These are phyloP conservation scores for Drepana arcuata DNA, from an alignment of 1,140 invertebrate genomes.

Conservation along the genomic window DNA sequence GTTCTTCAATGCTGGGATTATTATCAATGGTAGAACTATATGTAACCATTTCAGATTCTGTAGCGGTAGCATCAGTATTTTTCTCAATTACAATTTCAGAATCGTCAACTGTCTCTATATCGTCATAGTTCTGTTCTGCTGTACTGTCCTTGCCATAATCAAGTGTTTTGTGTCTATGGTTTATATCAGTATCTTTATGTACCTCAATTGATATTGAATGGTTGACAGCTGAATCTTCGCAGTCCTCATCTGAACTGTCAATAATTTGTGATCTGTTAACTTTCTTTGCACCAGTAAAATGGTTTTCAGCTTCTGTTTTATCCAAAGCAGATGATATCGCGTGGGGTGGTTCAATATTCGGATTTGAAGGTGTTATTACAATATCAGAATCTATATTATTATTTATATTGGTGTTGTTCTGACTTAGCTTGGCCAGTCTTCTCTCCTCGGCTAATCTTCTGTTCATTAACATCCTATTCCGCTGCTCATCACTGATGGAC, in stretches of 20 bases:
- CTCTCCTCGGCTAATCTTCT: slow-evolving; percentile 60
- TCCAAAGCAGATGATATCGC: too few species aligned
- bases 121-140: too few species aligned
- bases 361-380: slow-evolving; percentile 1
- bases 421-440: slow-evolving; percentile 41
- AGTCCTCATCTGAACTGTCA: slow-evolving; percentile 46
- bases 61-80: too few species aligned
- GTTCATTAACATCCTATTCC: slow-evolving; percentile 59
- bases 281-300: slow-evolving; percentile 20
- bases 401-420: slow-evolving; percentile 8
- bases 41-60: too few species aligned
- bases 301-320: too few species aligned
- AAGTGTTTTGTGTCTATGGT: too few species aligned
- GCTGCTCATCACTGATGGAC: slow-evolving; percentile 59
- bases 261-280: slow-evolving; percentile 34
- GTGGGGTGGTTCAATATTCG: too few species aligned
- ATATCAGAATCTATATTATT: slow-evolving; percentile 5
- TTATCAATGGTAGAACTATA: too few species aligned
- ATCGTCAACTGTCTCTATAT: slow-evolving; percentile 4
- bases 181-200: slow-evolving; percentile 8
- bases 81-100: too few species aligned
- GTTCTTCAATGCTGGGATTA: too few species aligned
- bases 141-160: too few species aligned
- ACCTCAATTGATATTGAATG: slow-evolving; percentile 16
- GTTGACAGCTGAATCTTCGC: slow-evolving; percentile 12